phyloP scores from a whole-genome alignment of 2,113 vertebrate species.

The Stegastes partitus region DNA sequence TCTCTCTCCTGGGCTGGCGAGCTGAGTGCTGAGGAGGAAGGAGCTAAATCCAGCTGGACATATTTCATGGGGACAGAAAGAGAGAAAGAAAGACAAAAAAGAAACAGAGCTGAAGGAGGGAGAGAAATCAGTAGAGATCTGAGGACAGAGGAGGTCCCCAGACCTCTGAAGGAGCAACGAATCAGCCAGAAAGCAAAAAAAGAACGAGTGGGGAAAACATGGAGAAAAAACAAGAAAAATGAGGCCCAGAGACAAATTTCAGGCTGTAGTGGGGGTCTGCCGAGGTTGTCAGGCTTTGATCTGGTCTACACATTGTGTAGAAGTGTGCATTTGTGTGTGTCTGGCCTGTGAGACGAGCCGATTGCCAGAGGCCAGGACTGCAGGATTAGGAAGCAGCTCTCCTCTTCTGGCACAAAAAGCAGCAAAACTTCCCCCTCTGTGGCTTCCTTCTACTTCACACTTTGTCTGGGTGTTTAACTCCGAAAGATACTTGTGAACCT shows the following conservation, averaged over 20 bases:
- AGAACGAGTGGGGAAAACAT: background rate
- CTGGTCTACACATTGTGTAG: conserved; percentile 47
- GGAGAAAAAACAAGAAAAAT: background rate
- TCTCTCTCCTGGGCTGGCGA: conserved; percentile 55
- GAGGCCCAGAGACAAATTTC: conserved; percentile 45
- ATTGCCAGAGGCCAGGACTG: conserved; percentile 64
- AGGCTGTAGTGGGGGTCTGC: conserved; percentile 51
- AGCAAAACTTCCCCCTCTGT: conserved; percentile 9
- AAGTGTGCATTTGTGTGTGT: conserved; percentile 56
- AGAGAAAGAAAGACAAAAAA: conserved; percentile 24
- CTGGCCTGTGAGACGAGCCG: conserved; percentile 42
- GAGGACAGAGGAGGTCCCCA: background rate
- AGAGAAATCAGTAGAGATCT: conserved; percentile 23
- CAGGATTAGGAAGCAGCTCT: conserved; percentile 60
- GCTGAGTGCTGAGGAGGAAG: conserved; percentile 53
- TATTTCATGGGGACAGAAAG: conserved; percentile 60
- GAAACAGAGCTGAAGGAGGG: background rate
- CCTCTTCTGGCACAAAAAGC: conserved; percentile 34
- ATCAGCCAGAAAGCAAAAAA: background rate
- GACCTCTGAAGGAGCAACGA: background rate
- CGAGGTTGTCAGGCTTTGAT: conserved; percentile 75
- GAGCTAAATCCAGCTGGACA: conserved; percentile 66
- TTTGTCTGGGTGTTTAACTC: conserved; percentile 1
- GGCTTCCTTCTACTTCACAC: background rate
- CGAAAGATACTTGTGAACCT: background rate